Evolutionary conservation across 1,140 invertebrate species (phyloP), one percentile per base, ranked within the genome.

Genomic region (Holcopasites calliopsidis): DNA sequence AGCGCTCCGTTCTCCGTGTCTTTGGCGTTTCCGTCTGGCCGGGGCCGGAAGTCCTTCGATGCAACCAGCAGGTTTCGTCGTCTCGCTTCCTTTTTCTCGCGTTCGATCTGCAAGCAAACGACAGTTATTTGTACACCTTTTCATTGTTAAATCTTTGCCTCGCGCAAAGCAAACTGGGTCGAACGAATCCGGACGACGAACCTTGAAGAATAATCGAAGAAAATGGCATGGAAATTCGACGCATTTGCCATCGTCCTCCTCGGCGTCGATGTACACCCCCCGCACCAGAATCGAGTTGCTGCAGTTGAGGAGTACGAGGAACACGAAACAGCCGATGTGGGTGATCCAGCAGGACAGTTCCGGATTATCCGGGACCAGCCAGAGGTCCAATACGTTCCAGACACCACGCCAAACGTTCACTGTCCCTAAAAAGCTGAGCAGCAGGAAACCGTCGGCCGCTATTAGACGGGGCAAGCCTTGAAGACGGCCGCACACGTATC

Each of bases 351-450:
- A 96, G 86, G 96, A 96, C 66, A 96, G 81, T 61, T 94, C 92
- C n/a, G 91, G 92, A 75, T 95, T 90, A 64, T 96, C 95, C 94
- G 96, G 95, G 60, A 96, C 92, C 52, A 97, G 92, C 89, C 96
- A 97, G n/a, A 95, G 90, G 87, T 97, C 95, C 1, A 97, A 92
- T 23, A 96, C 84, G 71, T 93, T 95, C 97, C 97, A 97, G 38
- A 97, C 93, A 7, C 96, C 96, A 55, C 96, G 92, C 97, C 97
- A 97, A 0, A 97, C 94, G 89, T 97, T 97, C 33, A 97, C 94
- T 1, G 96, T 96, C 5, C 96, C 96, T 64, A 96, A 87, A 85
- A 97, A 96, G 40, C 95, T 95, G 57, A 96, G 90, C 42, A 97
- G 90, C 40, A 96, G 93, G 88, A 96, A 96, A 6, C 94, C 85